Percentiles rank a stretch among this genome's conserved stretches.
Evolutionary conservation across 2,797 vertebrate species (phyloP).

Genomic region (Acrocephalus scirpaceus): DNA sequence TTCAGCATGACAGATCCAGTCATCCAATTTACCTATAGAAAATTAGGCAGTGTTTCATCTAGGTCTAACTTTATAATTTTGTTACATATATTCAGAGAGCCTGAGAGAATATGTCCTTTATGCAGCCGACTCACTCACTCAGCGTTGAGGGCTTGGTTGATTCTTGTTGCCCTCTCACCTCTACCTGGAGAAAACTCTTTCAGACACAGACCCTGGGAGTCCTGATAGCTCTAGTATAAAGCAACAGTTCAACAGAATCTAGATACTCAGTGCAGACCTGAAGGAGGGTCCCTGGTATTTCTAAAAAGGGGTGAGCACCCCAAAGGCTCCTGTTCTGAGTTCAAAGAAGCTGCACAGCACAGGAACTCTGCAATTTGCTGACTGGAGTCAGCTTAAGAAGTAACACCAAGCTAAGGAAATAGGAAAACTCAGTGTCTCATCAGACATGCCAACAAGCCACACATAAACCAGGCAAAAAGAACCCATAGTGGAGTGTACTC

Average conservation of each 20-base stretch:
- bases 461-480: neutral
- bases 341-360: neutral
- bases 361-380: neutral
- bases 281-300: neutral
- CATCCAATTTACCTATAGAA: neutral
- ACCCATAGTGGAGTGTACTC: neutral
- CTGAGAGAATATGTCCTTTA: accelerated
- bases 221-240: neutral
- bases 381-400: neutral
- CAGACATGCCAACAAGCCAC: neutral
- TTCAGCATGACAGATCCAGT: neutral
- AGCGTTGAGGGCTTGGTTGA: neutral
- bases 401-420: neutral
- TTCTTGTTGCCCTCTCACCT: neutral
- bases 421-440: neutral
- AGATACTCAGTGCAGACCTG: neutral
- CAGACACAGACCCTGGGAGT: neutral
- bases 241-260: neutral
- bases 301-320: neutral
- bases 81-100: neutral
- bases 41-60: neutral
- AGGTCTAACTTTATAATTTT: neutral
- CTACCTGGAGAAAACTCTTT: neutral
- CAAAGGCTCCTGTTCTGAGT: accelerated
- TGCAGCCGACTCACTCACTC: neutral